phyloP scores from a whole-genome alignment of 1,140 invertebrate species.

The Ceratosolen fusciceps region DNA sequence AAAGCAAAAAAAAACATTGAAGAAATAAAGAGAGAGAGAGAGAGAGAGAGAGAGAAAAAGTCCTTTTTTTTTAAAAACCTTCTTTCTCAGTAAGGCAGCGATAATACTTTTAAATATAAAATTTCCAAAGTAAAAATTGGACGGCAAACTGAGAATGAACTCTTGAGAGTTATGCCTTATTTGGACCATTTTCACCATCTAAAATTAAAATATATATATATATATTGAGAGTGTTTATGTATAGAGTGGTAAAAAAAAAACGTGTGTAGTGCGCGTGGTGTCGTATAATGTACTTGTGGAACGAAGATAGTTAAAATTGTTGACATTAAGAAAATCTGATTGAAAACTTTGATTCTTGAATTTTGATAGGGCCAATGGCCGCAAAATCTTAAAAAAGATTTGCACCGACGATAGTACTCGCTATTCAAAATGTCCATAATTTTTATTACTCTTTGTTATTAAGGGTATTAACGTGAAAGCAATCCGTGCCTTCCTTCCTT shows the following conservation, averaged over 20 bases:
- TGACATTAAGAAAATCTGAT: not conserved
- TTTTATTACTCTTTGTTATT: not conserved
- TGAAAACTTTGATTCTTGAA: not conserved
- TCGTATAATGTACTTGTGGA: conserved; percentile 8
- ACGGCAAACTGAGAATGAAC: not conserved
- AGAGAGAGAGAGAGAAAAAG: no score
- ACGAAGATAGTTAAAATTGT: not conserved
- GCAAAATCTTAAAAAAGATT: conserved; percentile 34
- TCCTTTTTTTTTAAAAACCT: no score
- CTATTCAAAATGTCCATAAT: conserved; percentile 25
- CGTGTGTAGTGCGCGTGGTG: not conserved
- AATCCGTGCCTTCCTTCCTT: no score
- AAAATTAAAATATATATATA: not conserved
- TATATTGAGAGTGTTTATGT: not conserved
- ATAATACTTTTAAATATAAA: conserved; percentile 11
- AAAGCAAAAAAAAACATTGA: no score
- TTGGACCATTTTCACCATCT: conserved; percentile 6
- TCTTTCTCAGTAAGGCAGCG: no score
- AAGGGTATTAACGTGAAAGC: no score
- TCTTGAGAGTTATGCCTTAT: not conserved
- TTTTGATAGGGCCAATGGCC: conserved; percentile 26
- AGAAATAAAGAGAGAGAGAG: no score
- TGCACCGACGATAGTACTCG: conserved; percentile 10
- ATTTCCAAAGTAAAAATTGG: not conserved
- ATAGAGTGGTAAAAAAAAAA: no score